A percentile compares a stretch with the other conserved stretches of the same genome.
Evolutionary conservation across 1,140 invertebrate genomes (phyloP).

Genomic region (Penaeus indicus): DNA sequence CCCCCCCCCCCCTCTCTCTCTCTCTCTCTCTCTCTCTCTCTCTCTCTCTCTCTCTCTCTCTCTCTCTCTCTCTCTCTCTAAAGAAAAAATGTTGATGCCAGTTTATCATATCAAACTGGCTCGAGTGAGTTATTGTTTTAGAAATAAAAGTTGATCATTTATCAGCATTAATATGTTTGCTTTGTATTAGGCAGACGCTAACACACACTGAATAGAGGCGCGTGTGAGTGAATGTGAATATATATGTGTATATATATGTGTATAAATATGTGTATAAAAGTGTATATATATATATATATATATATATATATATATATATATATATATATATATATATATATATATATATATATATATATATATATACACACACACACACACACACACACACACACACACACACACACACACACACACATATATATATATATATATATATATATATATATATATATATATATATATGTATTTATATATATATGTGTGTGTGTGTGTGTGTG

Average conservation of each 20-base stretch:
- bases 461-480: neutral
- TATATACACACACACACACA: neutral
- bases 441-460: constrained; percentile 5
- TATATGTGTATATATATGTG: neutral
- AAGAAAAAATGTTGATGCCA: too few relatives aligned
- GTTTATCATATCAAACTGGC: too few relatives aligned
- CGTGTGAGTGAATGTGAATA: neutral
- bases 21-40: too few relatives aligned
- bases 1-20: too few relatives aligned
- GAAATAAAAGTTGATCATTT: too few relatives aligned
- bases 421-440: neutral
- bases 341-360: constrained; percentile 31
- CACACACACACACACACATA: constrained; percentile 9
- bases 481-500: neutral
- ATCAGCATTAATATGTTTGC: too few relatives aligned
- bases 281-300: constrained; percentile 3
- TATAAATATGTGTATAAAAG: constrained; percentile 5
- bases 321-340: constrained; percentile 19
- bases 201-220: too few relatives aligned
- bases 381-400: neutral
- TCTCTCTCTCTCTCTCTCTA: too few relatives aligned
- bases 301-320: neutral
- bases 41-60: too few relatives aligned
- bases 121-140: too few relatives aligned
- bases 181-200: too few relatives aligned